Conservation (phyloP, 2,888 invertebrate genomes). For the Thera britannica region DNA sequence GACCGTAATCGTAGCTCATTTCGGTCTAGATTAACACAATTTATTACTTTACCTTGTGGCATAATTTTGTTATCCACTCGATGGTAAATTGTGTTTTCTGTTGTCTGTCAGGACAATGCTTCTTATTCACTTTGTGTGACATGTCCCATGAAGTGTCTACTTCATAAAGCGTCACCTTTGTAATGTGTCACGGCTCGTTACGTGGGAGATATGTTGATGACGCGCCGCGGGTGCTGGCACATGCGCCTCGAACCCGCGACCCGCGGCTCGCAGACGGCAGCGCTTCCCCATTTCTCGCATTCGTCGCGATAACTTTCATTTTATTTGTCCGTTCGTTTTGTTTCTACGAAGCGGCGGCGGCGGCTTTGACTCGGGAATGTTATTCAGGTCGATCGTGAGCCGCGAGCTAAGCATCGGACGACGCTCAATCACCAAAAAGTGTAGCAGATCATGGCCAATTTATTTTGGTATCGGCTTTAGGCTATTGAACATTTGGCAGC, state of each 20-base stretch:
- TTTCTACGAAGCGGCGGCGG: conserved; percentile 47
- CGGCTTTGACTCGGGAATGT: conserved; percentile 16
- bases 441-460: background rate
- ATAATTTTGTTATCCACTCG: background rate
- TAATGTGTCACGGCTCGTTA: conserved; percentile 17
- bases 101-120: background rate
- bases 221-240: conserved; percentile 56
- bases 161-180: conserved; percentile 2
- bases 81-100: background rate
- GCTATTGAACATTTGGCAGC: no score
- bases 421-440: background rate
- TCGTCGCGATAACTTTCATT: conserved; percentile 68
- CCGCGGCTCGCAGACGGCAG: conserved; percentile 37
- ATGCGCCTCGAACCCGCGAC: conserved; percentile 38
- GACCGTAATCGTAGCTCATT: background rate
- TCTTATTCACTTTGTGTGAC: background rate
- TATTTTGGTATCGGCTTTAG: background rate
- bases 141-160: background rate
- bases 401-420: conserved; percentile 2
- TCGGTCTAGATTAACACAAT: background rate
- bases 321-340: conserved; percentile 40
- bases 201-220: conserved; percentile 53
- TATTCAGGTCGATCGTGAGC: conserved; percentile 8
- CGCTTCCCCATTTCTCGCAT: conserved; percentile 64
- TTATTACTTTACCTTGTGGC: background rate